Evolutionary conservation across 2,797 vertebrate species (phyloP), one percentile per base, ranked within the genome.

Genomic region (Urophycis tenuis): DNA sequence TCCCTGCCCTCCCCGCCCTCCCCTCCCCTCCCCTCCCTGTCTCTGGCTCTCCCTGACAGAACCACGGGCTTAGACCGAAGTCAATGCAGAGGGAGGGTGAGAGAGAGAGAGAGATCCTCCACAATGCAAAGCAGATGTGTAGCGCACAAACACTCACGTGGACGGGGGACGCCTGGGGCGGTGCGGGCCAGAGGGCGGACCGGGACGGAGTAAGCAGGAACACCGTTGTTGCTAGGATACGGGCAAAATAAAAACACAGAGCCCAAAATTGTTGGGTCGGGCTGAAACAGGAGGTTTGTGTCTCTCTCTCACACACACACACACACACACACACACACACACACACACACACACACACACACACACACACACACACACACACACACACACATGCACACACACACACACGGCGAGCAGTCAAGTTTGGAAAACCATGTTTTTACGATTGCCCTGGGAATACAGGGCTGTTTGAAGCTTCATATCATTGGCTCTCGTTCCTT

Each of bases 121-220:
- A 87, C 94, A 96, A 97, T 95, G 86, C 87, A 93, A 96, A 96
- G 94, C 96, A 98, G 95, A 97, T 97, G 96, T 95, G 93, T 88
- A 78, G 91, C 85, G 83, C 90, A 91, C 69, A 75, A 70, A 73
- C 70, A 75, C 71, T 74, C 41, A 85, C 91, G 88, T 75, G 90
- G 87, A 92, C 93, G 91, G 89, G 89, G 88, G n/a, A n/a, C 93
- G 90, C 94, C 93, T 91, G 82, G 89, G 92, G 95, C 95, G 92
- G 94, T 91, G 91, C 90, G 93, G 85, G 87, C 92, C 92, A 95
- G 93, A 94, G 95, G 92, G 93, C 91, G 93, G 90, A 89, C 91
- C 83, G 83, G 87, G 84, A 88, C 5, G 39, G n/a, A 90, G 86
- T 96, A 97, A 97, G 96, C 94, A 95, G 95, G 96, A 97, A 94